Evolutionary conservation across 2,113 vertebrate species (phyloP).

Genomic region (Merops nubicus): DNA sequence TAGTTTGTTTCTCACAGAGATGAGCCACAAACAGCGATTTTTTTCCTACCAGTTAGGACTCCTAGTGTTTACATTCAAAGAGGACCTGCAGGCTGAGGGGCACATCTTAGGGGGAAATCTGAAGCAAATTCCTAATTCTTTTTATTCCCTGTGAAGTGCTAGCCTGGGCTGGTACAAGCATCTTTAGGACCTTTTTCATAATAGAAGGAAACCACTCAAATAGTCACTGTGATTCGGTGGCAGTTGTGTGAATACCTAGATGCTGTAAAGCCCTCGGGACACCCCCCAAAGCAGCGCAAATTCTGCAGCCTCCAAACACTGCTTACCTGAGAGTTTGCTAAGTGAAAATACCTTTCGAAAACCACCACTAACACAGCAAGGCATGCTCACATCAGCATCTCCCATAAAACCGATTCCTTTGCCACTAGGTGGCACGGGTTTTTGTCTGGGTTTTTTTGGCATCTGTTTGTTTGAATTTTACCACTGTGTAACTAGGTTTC

Average conservation of each 20-base stretch:
- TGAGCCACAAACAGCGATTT: background rate
- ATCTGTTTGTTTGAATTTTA: background rate
- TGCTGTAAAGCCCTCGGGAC: background rate
- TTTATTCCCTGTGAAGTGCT: background rate
- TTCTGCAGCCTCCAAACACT: background rate
- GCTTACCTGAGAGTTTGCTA: background rate
- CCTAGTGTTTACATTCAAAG: background rate
- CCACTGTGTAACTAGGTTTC: background rate
- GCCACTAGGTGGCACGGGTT: slow-evolving; percentile 72
- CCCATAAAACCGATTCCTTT: background rate
- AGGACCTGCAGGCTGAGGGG: background rate
- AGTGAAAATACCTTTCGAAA: background rate
- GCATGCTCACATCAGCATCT: background rate
- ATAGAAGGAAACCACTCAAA: background rate
- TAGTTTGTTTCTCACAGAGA: background rate
- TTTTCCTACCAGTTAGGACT: background rate
- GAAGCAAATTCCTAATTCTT: background rate
- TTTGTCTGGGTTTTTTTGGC: no score
- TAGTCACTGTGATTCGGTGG: no score
- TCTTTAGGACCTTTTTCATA: background rate
- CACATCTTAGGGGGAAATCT: background rate
- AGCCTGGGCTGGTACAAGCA: background rate
- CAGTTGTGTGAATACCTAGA: background rate
- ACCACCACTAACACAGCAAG: background rate
- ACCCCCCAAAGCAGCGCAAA: background rate